Evolutionary conservation across 2,113 vertebrate genomes (phyloP), one percentile per base, ranked within the genome.

Genomic region (Pteropus alecto): DNA sequence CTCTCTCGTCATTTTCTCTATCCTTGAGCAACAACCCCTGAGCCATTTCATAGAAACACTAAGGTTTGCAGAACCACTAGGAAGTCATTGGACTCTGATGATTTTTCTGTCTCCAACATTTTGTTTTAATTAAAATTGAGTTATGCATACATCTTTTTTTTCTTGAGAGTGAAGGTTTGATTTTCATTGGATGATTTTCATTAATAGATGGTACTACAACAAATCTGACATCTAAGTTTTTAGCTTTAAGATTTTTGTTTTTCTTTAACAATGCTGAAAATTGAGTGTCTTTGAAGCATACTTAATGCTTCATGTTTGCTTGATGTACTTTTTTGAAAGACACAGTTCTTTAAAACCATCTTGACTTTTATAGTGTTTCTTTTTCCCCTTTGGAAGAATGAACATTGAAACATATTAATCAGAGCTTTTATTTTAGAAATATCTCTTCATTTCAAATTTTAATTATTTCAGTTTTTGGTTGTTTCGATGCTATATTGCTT

Each of bases 391-490:
- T 56, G 41, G 54, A 83, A 87, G 61, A 95, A 46, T 88, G 67
- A 88, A 38, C 26, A 77, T 67, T 79, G n/a, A 83, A 87, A 43
- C 21, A 48, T 70, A 43, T 26, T 41, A 56, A 19, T 94, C 30
- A 84, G 54, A 83, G 12, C 46, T 95, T 95, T 94, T 87, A 76
- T 54, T 97, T 84, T 90, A 61, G 60, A 60, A 46, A 4, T n/a
- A 12, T 86, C 46, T 92, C 60, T 90, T 78, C 21, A 73, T 84
- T 90, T 95, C 35, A n/a, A 15, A 70, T 95, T 93, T 83, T 77
- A 4, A 11, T 93, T 91, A 22, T 54, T 92, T 78, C 43, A 41
- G 22, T 70, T 95, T 93, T 83, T 77, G 6, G 13, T 93, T 91
- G n/a, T 30, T 95, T 28, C 38, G 14, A 10, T 15, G 5, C 63